These are phyloP conservation scores for Stenopsyche tienmushanensis DNA, from an alignment of 1,140 invertebrate genomes.

Conservation along the genomic window DNA sequence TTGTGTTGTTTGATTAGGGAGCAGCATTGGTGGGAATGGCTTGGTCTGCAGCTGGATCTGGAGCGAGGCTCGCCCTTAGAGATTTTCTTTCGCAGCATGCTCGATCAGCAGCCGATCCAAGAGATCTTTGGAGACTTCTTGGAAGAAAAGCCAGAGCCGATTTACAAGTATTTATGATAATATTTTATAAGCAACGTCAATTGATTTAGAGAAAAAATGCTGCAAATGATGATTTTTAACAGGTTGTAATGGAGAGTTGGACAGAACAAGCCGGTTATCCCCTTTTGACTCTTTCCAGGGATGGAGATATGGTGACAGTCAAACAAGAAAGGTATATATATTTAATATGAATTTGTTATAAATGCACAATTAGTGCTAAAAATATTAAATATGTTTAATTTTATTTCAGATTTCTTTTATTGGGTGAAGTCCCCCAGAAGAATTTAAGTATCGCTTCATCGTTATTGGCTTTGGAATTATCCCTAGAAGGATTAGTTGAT, in stretches of 20 bases:
- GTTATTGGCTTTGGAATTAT: slow-evolving; percentile 30
- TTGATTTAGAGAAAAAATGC: too few species aligned
- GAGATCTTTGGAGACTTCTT: slow-evolving; percentile 76
- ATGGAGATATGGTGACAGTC: slow-evolving; percentile 61
- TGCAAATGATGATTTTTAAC: too few species aligned
- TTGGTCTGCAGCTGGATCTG: slow-evolving; percentile 60
- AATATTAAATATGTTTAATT: neutral
- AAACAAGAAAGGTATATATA: slow-evolving; percentile 54
- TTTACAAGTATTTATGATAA: slow-evolving; percentile 24
- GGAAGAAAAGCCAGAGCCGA: slow-evolving; percentile 59
- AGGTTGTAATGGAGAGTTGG: slow-evolving; percentile 85
- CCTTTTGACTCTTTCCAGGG: slow-evolving; percentile 63
- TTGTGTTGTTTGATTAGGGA: slow-evolving; percentile 24
- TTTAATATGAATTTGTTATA: neutral
- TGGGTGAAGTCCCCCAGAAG: slow-evolving; percentile 47
- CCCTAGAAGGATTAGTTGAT: slow-evolving; percentile 31
- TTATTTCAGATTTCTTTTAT: slow-evolving; percentile 53
- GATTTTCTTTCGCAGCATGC: slow-evolving; percentile 72
- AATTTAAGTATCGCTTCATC: slow-evolving; percentile 41
- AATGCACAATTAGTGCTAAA: neutral
- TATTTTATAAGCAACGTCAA: too few species aligned
- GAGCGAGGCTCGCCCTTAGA: slow-evolving; percentile 66
- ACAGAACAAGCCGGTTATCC: slow-evolving; percentile 81
- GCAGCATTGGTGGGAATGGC: slow-evolving; percentile 40
- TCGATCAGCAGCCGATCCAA: slow-evolving; percentile 73